Conservation (phyloP, 2,888 invertebrate species). For the Hyalella azteca region DNA sequence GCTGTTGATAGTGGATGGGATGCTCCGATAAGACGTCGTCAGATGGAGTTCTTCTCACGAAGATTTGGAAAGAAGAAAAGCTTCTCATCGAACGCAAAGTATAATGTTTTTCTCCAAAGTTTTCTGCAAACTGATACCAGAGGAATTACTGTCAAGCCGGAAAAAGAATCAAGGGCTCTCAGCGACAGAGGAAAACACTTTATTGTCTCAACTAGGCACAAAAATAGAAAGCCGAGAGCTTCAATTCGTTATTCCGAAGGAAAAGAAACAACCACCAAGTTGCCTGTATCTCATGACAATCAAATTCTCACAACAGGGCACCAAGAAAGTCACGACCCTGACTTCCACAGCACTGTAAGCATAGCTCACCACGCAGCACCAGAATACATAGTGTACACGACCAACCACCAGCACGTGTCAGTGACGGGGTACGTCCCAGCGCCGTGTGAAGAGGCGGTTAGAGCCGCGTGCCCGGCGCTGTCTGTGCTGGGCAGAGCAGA, state of each 20-base stretch:
- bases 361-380: not conserved
- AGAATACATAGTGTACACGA: not conserved
- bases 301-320: too few species aligned
- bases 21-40: not conserved
- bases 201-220: too few species aligned
- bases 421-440: not conserved
- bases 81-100: not conserved
- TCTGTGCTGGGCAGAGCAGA: not conserved
- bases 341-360: too few species aligned
- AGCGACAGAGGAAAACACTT: not conserved
- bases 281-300: too few species aligned
- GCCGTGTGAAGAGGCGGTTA: not conserved
- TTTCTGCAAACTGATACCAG: not conserved
- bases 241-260: too few species aligned
- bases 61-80: not conserved
- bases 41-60: not conserved
- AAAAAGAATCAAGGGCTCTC: not conserved
- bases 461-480: not conserved
- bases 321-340: too few species aligned
- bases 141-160: not conserved
- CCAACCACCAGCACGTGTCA: not conserved
- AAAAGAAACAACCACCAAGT: too few species aligned
- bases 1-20: not conserved
- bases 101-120: not conserved
- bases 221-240: too few species aligned